Conservation (phyloP, 2,113 vertebrate genomes). For the Triplophysa siluroides region DNA sequence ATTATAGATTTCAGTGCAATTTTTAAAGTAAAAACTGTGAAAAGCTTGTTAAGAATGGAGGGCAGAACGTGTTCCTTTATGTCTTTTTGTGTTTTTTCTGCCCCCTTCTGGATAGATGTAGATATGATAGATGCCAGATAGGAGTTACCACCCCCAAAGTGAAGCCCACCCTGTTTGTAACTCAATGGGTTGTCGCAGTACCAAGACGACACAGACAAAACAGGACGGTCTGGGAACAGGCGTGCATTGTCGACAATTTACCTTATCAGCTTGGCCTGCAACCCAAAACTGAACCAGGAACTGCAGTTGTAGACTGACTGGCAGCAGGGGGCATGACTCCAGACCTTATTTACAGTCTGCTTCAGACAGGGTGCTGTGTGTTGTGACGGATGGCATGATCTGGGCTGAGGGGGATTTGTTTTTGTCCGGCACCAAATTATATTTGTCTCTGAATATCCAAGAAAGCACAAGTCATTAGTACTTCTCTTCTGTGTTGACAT, state of each 20-base stretch:
- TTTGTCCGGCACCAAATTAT: slow-evolving; percentile 45
- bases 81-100: not conserved
- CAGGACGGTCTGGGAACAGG: not conserved
- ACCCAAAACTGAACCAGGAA: not conserved
- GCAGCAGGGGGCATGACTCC: slow-evolving; percentile 15
- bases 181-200: not conserved
- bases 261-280: not conserved
- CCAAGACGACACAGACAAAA: not conserved
- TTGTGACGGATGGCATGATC: slow-evolving; percentile 43
- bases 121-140: not conserved
- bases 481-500: too few species aligned
- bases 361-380: slow-evolving; percentile 31
- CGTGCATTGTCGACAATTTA: not conserved
- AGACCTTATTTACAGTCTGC: not conserved
- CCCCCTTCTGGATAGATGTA: slow-evolving; percentile 25
- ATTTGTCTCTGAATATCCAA: slow-evolving; percentile 1
- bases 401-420: slow-evolving; percentile 35
- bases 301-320: not conserved
- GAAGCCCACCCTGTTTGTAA: not conserved
- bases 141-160: not conserved
- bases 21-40: not conserved
- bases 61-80: slow-evolving; percentile 9
- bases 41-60: not conserved
- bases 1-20: slow-evolving; percentile 1
- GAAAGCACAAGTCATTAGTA: not conserved